Conservation (phyloP, 2,113 vertebrate genomes). For the Colius striatus region DNA sequence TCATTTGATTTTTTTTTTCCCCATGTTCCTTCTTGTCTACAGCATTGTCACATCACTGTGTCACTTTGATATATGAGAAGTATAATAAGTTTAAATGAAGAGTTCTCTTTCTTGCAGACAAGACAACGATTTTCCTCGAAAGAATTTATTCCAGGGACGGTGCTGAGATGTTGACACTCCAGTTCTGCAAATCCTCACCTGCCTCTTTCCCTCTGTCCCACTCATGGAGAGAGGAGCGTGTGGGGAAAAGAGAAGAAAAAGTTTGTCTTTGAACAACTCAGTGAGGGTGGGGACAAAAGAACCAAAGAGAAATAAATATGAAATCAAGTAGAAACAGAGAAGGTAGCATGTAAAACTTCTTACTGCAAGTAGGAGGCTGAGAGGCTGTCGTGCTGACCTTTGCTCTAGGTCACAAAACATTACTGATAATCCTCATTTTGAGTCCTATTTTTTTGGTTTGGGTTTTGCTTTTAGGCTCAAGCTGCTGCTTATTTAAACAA, state of each 20-base stretch:
- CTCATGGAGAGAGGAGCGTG: neutral
- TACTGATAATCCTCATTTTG: neutral
- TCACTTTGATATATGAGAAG: neutral
- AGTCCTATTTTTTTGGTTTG: neutral
- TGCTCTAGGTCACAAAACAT: neutral
- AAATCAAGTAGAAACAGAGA: neutral
- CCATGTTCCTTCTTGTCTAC: neutral
- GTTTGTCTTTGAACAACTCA: neutral
- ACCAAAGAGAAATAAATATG: neutral
- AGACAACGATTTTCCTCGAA: neutral
- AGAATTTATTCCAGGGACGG: neutral
- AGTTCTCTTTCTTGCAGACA: neutral
- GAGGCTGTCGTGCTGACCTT: constrained; percentile 6
- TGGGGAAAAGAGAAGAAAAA: neutral
- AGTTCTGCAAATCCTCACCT: neutral
- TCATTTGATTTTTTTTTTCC: neutral
- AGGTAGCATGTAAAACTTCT: neutral
- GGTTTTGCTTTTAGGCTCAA: neutral
- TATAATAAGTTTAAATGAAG: neutral
- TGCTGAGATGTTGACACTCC: neutral
- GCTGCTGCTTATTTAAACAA: neutral
- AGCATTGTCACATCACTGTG: neutral
- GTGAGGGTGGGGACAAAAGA: neutral
- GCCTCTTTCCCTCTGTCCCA: neutral
- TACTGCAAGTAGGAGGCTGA: neutral